phyloP scores from a whole-genome alignment of 2,113 vertebrate species.

The Asarcornis scutulata region DNA sequence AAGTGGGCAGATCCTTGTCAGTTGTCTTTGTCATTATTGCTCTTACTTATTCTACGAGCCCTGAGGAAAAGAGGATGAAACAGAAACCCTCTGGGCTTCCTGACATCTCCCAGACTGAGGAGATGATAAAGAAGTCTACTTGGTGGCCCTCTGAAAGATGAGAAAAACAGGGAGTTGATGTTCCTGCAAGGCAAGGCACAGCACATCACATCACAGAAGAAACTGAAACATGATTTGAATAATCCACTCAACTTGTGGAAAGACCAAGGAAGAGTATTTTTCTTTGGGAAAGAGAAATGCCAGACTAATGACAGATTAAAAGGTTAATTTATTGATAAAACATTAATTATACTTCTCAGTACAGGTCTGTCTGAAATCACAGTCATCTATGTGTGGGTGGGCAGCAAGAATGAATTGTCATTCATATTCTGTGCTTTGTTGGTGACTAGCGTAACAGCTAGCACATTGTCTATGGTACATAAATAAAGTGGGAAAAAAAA shows the following conservation, averaged over 20 bases:
- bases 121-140: not conserved
- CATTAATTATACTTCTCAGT: not conserved
- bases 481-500: not conserved
- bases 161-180: constrained; percentile 10
- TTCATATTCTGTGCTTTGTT: not conserved
- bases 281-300: not conserved
- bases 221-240: not conserved
- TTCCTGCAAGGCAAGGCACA: not conserved
- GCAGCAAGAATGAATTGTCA: not conserved
- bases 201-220: not conserved
- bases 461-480: not conserved
- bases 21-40: not conserved
- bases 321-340: not conserved
- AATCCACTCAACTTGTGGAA: constrained; percentile 16
- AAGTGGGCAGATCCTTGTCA: not conserved
- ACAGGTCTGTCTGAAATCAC: not conserved
- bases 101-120: not conserved
- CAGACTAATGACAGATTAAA: not conserved
- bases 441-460: not conserved
- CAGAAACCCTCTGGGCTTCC: not conserved
- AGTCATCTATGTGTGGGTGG: not conserved
- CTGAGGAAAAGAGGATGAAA: not conserved
- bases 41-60: not conserved
- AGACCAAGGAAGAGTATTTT: not conserved
- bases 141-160: not conserved